Evolutionary conservation across 2,888 invertebrate species (phyloP).

Genomic region (Trichacis sp.): DNA sequence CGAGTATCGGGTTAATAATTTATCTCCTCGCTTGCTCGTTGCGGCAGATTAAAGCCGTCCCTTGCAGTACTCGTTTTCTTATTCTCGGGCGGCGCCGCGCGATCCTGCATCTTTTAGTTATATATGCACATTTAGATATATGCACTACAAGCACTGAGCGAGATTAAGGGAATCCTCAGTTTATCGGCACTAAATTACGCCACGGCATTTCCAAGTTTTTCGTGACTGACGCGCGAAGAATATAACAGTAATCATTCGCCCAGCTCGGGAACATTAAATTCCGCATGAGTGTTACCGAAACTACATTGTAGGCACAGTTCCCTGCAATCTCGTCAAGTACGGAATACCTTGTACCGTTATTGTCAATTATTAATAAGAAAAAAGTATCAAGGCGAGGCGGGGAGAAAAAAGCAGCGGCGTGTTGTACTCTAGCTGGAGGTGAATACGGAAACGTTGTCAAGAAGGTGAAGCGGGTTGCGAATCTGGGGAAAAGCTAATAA

Average conservation of each 20-base stretch:
- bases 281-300: background rate
- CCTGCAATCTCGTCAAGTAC: conserved; percentile 8
- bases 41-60: conserved; percentile 22
- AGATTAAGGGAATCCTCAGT: background rate
- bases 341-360: conserved; percentile 24
- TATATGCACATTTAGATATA: too few relatives aligned
- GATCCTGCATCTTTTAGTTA: too few relatives aligned
- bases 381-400: conserved; percentile 15
- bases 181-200: too few relatives aligned
- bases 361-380: conserved; percentile 28
- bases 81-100: too few relatives aligned
- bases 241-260: too few relatives aligned
- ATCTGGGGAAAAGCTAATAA: conserved; percentile 48
- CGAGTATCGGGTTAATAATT: conserved; percentile 37
- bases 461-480: conserved; percentile 26
- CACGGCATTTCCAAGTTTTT: too few relatives aligned
- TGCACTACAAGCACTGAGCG: too few relatives aligned
- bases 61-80: too few relatives aligned
- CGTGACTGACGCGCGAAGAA: too few relatives aligned
- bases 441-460: conserved; percentile 53
- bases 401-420: conserved; percentile 9
- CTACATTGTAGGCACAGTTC: background rate
- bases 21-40: conserved; percentile 25
- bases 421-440: conserved; percentile 33
- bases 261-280: too few relatives aligned